Conservation (phyloP, 2,888 invertebrate species). For the Sussaba pulchella region DNA sequence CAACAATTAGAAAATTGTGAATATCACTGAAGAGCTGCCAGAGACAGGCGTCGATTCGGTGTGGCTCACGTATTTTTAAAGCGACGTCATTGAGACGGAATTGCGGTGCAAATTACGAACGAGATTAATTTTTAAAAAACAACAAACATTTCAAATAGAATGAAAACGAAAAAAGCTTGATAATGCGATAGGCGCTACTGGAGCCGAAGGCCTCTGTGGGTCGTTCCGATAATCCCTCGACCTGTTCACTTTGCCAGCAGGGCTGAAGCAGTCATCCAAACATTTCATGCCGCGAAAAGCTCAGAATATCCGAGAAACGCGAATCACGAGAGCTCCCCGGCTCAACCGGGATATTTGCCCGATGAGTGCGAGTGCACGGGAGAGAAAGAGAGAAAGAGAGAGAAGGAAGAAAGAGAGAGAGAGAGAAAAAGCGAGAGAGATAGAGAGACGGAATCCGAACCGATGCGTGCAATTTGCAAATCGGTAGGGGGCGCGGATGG, state of each 20-base stretch:
- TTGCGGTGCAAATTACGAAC: too few relatives aligned
- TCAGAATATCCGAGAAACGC: slow-evolving; percentile 54
- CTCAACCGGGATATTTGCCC: slow-evolving; percentile 16
- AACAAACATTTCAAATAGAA: slow-evolving; percentile 7
- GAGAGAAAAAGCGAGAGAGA: too few relatives aligned
- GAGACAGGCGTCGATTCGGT: too few relatives aligned
- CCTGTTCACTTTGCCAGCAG: slow-evolving; percentile 52
- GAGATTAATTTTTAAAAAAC: neutral
- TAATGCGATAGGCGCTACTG: slow-evolving; percentile 26
- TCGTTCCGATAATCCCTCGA: slow-evolving; percentile 50
- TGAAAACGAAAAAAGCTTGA: neutral
- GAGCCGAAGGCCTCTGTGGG: slow-evolving; percentile 34
- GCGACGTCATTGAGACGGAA: too few relatives aligned
- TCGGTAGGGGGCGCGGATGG: slow-evolving; percentile 45
- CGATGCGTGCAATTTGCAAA: slow-evolving; percentile 55
- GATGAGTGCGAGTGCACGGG: neutral
- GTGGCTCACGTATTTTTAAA: too few relatives aligned
- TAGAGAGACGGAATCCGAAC: too few relatives aligned
- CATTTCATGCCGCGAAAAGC: slow-evolving; percentile 53
- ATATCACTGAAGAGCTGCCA: too few relatives aligned
- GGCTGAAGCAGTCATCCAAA: slow-evolving; percentile 34
- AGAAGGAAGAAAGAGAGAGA: too few relatives aligned
- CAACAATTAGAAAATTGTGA: too few relatives aligned
- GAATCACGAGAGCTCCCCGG: slow-evolving; percentile 47
- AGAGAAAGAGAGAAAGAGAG: slow-evolving; percentile 5